Percentiles rank a stretch among this genome's conserved stretches.
Evolutionary conservation across 2,797 vertebrate species (phyloP).

Genomic region (Dermochelys coriacea): DNA sequence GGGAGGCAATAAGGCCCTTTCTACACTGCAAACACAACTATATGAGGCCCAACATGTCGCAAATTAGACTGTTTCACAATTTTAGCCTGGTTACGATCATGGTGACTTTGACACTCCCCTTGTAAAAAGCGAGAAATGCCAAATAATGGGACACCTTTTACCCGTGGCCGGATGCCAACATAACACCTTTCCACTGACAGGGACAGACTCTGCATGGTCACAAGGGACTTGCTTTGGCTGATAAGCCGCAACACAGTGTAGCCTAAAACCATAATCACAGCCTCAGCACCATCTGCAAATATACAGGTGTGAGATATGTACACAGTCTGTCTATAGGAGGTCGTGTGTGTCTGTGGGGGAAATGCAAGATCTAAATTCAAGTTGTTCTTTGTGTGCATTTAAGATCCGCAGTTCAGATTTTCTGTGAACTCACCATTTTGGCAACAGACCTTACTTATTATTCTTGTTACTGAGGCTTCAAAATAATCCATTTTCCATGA

Average conservation of each 20-base stretch:
- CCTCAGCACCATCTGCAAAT: rapidly evolving
- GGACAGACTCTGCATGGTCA: rapidly evolving
- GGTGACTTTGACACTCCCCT: neutral
- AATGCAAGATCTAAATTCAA: rapidly evolving
- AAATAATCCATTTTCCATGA: neutral
- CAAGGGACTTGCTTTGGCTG: neutral
- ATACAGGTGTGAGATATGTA: rapidly evolving
- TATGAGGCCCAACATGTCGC: neutral
- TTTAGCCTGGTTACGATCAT: neutral
- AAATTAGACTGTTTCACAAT: neutral
- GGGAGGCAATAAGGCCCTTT: neutral
- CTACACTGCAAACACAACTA: too few species aligned
- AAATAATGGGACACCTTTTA: rapidly evolving
- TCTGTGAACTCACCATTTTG: neutral
- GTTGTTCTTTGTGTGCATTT: neutral
- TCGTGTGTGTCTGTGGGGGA: neutral
- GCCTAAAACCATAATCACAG: neutral
- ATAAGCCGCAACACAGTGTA: neutral
- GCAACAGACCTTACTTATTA: neutral
- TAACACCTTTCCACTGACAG: rapidly evolving
- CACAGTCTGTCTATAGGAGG: rapidly evolving
- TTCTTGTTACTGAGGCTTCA: neutral
- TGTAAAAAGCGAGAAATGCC: rapidly evolving
- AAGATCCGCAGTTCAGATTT: neutral
- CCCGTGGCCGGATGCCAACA: rapidly evolving